These are phyloP conservation scores for Porites rus DNA, from an alignment of 92 coral and sea anemone species.

Conservation along the genomic window DNA sequence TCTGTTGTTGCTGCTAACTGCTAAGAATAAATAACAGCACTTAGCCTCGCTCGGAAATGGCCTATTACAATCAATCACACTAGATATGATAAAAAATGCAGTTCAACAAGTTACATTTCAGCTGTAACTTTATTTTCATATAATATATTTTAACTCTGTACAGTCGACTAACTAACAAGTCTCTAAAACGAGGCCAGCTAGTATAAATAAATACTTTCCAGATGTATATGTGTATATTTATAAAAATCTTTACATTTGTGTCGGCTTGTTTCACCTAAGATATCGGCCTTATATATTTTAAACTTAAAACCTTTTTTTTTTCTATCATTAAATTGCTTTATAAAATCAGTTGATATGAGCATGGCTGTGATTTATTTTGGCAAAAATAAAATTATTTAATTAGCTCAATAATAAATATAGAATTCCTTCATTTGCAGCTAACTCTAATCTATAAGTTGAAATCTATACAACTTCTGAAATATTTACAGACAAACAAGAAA, in stretches of 20 bases:
- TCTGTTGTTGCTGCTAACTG: no score
- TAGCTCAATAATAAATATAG: conserved; percentile 27
- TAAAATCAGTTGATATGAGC: background rate
- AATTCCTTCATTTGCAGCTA: conserved; percentile 20
- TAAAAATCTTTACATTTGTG: conserved; percentile 42
- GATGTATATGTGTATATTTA: conserved; percentile 3
- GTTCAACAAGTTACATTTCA: background rate
- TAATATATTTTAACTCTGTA: conserved; percentile 38
- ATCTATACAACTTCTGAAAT: conserved; percentile 37
- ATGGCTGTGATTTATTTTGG: background rate
- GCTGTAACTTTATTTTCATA: conserved; percentile 9
- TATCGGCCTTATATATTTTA: background rate
- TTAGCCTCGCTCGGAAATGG: no score
- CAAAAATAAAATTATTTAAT: conserved; percentile 9
- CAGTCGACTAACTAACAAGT: conserved; percentile 10
- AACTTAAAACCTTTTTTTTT: background rate
- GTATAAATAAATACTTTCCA: conserved; percentile 43
- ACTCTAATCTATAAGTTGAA: conserved; percentile 18
- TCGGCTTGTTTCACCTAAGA: conserved; percentile 12
- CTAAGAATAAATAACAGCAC: no score
- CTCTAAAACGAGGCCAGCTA: conserved; percentile 31
- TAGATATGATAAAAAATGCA: background rate
- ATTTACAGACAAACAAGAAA: background rate
- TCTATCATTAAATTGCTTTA: background rate
- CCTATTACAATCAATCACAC: no score